Evolutionary conservation across 2,797 vertebrate genomes (phyloP).

Genomic region (Pygocentrus nattereri): DNA sequence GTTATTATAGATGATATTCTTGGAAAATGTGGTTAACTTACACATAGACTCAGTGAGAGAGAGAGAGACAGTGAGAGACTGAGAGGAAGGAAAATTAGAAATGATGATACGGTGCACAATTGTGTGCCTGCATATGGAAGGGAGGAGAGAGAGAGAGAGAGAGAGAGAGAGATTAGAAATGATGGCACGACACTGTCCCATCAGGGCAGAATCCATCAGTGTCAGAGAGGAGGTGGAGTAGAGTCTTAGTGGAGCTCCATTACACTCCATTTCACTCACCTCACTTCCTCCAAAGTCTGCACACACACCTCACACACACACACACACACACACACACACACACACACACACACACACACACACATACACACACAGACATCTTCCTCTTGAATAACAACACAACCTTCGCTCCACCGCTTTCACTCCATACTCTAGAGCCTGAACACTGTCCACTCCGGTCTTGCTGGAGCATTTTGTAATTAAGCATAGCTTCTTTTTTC

Average conservation of each 20-base stretch:
- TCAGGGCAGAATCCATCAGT: conserved; percentile 63
- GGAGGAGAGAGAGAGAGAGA: conserved; percentile 22
- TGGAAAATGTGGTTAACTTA: not conserved
- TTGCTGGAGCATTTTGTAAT: conserved; percentile 4
- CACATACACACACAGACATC: conserved; percentile 5
- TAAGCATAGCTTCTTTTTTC: too few species aligned
- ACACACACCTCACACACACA: too few species aligned
- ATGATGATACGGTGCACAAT: conserved; percentile 21
- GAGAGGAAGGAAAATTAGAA: conserved; percentile 31
- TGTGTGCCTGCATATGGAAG: conserved; percentile 30
- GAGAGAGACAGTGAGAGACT: conserved; percentile 11
- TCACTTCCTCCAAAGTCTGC: conserved; percentile 7
- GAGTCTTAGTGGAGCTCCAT: conserved; percentile 47
- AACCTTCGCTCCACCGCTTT: not conserved
- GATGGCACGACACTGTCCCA: conserved; percentile 60
- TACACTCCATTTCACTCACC: conserved; percentile 53
- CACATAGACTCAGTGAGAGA: not conserved
- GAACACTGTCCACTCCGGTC: conserved; percentile 31
- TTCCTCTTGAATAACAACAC: conserved; percentile 42
- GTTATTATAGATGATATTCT: not conserved
- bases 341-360: conserved; percentile 1
- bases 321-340: conserved; percentile 12
- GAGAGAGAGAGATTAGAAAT: conserved; percentile 60
- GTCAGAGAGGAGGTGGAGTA: conserved; percentile 52
- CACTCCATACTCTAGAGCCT: conserved; percentile 4